Conservation (phyloP, 2,113 vertebrate species). For the Bombycilla garrulus region DNA sequence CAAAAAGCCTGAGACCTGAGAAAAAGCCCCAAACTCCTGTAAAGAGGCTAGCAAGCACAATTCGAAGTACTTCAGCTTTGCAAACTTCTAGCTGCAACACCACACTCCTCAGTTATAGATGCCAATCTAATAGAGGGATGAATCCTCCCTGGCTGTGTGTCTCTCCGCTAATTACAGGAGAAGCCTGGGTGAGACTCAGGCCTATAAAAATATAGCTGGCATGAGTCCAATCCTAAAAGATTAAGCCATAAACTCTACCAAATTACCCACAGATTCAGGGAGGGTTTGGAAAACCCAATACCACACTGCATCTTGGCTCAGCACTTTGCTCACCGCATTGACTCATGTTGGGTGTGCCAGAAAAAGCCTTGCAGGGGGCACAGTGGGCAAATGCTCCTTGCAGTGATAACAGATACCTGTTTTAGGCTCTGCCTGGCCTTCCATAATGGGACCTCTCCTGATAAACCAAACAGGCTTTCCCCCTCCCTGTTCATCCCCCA, state of each 20-base stretch:
- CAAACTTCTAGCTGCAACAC: background rate
- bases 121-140: background rate
- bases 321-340: background rate
- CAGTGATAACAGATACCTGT: background rate
- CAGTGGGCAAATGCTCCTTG: fast-evolving
- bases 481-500: background rate
- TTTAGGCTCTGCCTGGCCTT: background rate
- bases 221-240: background rate
- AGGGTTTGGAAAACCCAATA: background rate
- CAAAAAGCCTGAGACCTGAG: background rate
- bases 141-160: background rate
- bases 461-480: background rate
- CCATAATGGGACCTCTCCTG: background rate
- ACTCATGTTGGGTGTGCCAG: background rate
- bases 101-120: background rate
- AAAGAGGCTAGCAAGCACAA: background rate
- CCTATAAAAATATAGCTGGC: background rate
- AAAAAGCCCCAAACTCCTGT: background rate
- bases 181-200: background rate
- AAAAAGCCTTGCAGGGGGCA: background rate
- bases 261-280: background rate
- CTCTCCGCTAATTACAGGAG: background rate
- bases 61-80: background rate
- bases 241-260: background rate
- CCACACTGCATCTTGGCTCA: background rate